Percentiles rank a stretch among this genome's conserved stretches.
These are phyloP conservation scores for Anolis sagrei DNA, from an alignment of 2,113 vertebrate species.

Conservation along the genomic window DNA sequence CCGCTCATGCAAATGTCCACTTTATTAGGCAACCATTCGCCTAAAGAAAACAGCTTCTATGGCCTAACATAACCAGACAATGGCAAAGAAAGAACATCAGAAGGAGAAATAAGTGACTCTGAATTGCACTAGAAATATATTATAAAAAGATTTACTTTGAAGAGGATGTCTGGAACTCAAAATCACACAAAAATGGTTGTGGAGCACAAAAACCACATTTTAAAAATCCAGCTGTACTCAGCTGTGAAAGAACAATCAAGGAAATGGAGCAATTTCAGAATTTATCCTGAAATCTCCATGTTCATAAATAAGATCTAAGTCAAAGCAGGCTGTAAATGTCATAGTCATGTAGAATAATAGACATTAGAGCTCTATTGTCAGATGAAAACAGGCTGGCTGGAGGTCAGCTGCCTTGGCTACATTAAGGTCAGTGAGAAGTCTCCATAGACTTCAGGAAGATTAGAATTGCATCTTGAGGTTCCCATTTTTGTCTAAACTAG, in stretches of 20 bases:
- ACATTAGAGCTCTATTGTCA: neutral
- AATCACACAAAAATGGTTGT: neutral
- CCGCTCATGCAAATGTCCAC: neutral
- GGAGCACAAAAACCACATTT: neutral
- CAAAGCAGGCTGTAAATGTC: neutral
- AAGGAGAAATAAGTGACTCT: neutral
- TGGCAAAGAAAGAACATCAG: neutral
- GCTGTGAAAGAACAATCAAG: neutral
- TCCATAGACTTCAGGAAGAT: neutral
- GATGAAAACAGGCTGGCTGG: neutral
- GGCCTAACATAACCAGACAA: neutral
- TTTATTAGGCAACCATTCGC: neutral
- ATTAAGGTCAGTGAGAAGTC: neutral
- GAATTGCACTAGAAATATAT: neutral
- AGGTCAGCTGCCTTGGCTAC: neutral
- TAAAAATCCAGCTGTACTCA: neutral
- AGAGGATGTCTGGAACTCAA: neutral
- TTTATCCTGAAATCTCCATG: neutral
- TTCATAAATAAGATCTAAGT: neutral
- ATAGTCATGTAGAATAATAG: neutral
- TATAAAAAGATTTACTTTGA: neutral
- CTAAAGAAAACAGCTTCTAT: neutral
- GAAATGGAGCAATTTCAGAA: neutral
- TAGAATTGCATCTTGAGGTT: neutral
- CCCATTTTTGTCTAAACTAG: neutral